phyloP scores from a whole-genome alignment of 2,888 invertebrate species.

The Microctonus hyperodae region DNA sequence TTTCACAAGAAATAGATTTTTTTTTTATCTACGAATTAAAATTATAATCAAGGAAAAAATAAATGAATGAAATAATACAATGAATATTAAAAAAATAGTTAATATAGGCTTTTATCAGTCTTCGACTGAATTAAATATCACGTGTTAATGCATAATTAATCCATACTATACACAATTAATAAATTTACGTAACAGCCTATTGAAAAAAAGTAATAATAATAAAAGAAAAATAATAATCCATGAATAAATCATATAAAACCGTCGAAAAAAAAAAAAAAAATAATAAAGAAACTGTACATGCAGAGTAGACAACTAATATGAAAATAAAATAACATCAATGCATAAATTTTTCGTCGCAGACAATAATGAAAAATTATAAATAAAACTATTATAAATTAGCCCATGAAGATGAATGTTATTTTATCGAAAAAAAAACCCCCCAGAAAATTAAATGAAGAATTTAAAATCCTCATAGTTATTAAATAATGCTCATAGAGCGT shows the following conservation, averaged over 20 bases:
- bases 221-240: not conserved
- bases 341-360: no score
- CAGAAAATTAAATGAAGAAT: no score
- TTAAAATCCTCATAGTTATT: constrained; percentile 21
- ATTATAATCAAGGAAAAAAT: no score
- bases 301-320: not conserved
- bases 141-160: not conserved
- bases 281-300: not conserved
- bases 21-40: no score
- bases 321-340: not conserved
- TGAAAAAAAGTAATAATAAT: not conserved
- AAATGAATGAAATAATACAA: not conserved
- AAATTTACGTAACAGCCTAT: not conserved
- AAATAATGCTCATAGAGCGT: constrained; percentile 63
- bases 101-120: not conserved
- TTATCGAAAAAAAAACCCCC: no score
- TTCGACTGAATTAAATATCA: not conserved
- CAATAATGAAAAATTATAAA: no score
- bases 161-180: not conserved
- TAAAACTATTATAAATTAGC: no score
- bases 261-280: not conserved
- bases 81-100: not conserved
- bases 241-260: not conserved
- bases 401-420: no score
- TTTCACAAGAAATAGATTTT: no score